Base-by-base conservation (phyloP, 2,797 vertebrate species). In the Taeniopygia guttata region DNA sequence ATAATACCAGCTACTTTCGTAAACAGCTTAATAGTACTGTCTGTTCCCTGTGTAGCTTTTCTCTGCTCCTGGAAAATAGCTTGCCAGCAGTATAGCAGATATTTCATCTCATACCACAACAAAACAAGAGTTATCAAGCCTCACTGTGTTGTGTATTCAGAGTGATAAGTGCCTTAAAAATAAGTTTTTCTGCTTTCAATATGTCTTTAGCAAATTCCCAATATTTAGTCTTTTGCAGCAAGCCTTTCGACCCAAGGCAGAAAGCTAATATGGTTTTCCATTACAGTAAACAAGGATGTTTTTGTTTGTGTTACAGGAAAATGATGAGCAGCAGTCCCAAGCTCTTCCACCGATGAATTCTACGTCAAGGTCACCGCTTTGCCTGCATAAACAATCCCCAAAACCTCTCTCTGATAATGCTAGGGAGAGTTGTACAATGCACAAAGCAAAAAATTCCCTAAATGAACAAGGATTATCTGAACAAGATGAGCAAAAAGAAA, bases 401-500 rank as follows among this genome's bases (percentile, higher is more conserved):
- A 91, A 88, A 66, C 89, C 46, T 40, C 25, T 51, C 8, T 92
- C 95, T 16, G 92, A 91, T 75, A 97, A 87, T 43, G 79, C 49
- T 26, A 62, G 55, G 18, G 94, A 95, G 16, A 84, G 78, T 48
- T 5, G 4, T 10, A 92, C 54, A 19, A 75, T 92, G 66, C 96
- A 90, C 63, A 91, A 55, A 84, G 27, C 42, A 40, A 75, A 60
- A 43, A 69, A 12, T 2, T 89, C 90, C 9, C 67, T 76, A 42
- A 97, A 81, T 80, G 89, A 89, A 11, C 94, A 82, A 45, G 90
- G 83, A 29, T 92, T 90, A 3, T 66, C 96, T 4, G 96, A 98
- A 40, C 93, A 97, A 75, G 94, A 83, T 26, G 96, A 98, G 58
- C 62, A 98, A 70, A 87, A 88, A 17, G 98, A 99, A 68, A 98